Evolutionary conservation across 2,113 vertebrate genomes (phyloP), one percentile per base, ranked within the genome.

Genomic region (Vulpes ferrilata): DNA sequence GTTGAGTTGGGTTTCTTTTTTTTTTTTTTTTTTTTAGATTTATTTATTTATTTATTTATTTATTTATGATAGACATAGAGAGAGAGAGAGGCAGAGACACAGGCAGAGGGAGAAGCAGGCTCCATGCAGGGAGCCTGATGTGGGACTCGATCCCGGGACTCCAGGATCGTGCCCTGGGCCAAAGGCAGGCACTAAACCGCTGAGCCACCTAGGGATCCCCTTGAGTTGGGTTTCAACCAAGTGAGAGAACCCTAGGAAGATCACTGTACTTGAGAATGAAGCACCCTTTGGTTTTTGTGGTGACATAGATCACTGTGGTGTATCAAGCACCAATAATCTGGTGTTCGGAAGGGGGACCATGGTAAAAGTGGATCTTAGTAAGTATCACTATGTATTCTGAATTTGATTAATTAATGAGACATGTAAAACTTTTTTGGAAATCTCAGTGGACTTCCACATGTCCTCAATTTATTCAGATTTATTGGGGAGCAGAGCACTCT

Each of bases 231-330:
- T 83, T 74, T 91, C 78, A 89, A 17, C 62, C 82, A 95, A 80
- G 43, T 27, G 27, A 88, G 88, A 74, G 43, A 85, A 57, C 17
- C 19, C 73, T 95, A n/a, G 23, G 48, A 96, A 67, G 79, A 90
- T 30, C 76, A 15, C 25, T 74, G 17, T 27, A 9, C 81, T 95
- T 60, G 10, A 74, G 86, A 97, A 81, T 43, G 25, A 85, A 65
- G 62, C 55, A 53, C 11, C n/a, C 43, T 90, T 93, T 93, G 80
- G 80, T 96, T 98, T 98, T 98, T 96, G 97, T 97, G 97, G 92
- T 98, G 88, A 55, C 30, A 92, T 73, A 53, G 84, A 95, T 94
- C 93, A 94, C 74, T 93, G 80, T 98, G 97, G 88, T 92, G 2
- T 62, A 82, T 71, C 71, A 59, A 13, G 25, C 10, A 0, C 4